phyloP scores from a whole-genome alignment of 2,888 invertebrate species.

The Microctonus hyperodae region DNA sequence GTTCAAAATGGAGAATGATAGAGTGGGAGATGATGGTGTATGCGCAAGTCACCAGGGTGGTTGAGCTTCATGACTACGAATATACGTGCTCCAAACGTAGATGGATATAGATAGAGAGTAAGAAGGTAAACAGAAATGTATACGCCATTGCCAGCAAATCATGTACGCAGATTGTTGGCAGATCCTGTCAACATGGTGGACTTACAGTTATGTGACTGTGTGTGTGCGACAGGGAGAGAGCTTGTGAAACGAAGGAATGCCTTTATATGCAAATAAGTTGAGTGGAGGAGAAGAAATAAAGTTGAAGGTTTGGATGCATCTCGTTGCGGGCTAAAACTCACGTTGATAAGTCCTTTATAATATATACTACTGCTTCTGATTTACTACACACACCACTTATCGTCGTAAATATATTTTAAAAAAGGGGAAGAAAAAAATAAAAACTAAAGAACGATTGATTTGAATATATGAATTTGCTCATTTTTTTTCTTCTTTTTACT shows the following conservation, averaged over 20 bases:
- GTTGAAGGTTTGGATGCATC: slow-evolving; percentile 44
- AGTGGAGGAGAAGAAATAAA: slow-evolving; percentile 39
- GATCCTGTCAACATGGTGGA: slow-evolving; percentile 59
- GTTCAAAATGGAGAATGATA: slow-evolving; percentile 16
- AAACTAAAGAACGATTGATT: slow-evolving; percentile 52
- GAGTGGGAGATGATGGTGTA: background rate
- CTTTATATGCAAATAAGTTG: slow-evolving; percentile 62
- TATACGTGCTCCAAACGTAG: slow-evolving; percentile 29
- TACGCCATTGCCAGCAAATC: slow-evolving; percentile 53
- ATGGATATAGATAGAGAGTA: slow-evolving; percentile 39
- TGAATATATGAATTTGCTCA: slow-evolving; percentile 54
- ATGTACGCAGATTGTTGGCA: slow-evolving; percentile 62
- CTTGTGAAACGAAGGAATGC: slow-evolving; percentile 58
- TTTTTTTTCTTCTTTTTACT: slow-evolving; percentile 1
- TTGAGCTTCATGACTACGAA: background rate
- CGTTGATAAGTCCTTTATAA: no score
- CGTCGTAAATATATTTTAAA: no score
- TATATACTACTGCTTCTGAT: no score
- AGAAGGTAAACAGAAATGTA: slow-evolving; percentile 36
- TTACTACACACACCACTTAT: no score
- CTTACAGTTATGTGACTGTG: slow-evolving; percentile 59
- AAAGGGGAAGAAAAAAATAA: no score
- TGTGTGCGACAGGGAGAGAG: slow-evolving; percentile 49
- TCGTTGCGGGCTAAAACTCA: slow-evolving; percentile 36
- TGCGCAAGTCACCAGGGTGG: slow-evolving; percentile 28